Conservation (phyloP, 2,888 invertebrate species). For the Flexamia atlantica region DNA sequence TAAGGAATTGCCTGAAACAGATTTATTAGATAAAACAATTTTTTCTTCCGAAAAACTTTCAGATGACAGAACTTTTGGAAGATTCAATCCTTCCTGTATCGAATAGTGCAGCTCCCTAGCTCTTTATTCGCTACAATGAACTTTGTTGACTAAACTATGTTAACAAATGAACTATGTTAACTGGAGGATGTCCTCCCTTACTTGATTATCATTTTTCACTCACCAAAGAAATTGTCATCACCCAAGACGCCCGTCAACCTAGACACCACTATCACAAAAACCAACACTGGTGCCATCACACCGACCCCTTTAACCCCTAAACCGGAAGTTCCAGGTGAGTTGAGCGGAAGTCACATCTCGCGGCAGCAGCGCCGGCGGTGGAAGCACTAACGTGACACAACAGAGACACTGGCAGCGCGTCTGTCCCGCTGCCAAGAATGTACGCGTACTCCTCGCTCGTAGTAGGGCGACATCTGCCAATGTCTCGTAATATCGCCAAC, state of each 20-base stretch:
- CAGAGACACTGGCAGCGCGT: background rate
- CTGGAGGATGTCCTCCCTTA: too few species aligned
- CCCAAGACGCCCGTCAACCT: background rate
- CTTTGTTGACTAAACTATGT: too few species aligned
- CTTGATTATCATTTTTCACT: too few species aligned
- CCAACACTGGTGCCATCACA: background rate
- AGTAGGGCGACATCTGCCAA: slow-evolving; percentile 20
- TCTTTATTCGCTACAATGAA: too few species aligned
- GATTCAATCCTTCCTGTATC: too few species aligned
- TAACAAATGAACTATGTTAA: too few species aligned
- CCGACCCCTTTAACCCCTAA: background rate
- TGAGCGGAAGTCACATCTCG: background rate
- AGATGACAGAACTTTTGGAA: too few species aligned
- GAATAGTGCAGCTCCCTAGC: too few species aligned
- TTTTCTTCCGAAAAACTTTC: too few species aligned
- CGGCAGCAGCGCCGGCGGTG: background rate
- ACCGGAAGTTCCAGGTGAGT: background rate
- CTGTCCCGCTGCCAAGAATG: slow-evolving; percentile 13
- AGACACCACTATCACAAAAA: slow-evolving; percentile 16
- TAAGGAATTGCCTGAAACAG: too few species aligned
- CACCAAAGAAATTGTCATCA: slow-evolving; percentile 17
- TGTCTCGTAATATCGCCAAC: background rate
- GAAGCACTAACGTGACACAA: background rate
- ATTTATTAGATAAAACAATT: too few species aligned
- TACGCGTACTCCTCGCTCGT: slow-evolving; percentile 17